Evolutionary conservation across 2,888 invertebrate genomes (phyloP).

Genomic region (Heliconius sara): DNA sequence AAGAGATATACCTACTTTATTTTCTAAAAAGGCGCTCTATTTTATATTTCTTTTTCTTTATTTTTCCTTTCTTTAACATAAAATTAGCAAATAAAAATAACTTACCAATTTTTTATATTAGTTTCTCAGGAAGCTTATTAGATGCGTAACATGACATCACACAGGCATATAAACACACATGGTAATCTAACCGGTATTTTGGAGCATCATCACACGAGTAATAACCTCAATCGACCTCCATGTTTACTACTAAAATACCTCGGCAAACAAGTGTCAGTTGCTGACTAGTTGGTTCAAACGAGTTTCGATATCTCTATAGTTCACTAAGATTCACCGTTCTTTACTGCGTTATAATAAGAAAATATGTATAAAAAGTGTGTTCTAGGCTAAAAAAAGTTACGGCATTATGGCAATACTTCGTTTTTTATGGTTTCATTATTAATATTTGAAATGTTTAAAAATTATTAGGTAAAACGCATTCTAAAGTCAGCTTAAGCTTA

Average conservation of each 20-base stretch:
- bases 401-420: not conserved
- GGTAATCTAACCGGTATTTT: slow-evolving; percentile 72
- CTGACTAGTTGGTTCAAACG: slow-evolving; percentile 57
- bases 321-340: slow-evolving; percentile 34
- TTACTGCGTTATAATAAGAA: not conserved
- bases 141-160: slow-evolving; percentile 57
- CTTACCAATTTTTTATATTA: slow-evolving; percentile 55
- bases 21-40: not conserved
- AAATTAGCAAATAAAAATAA: slow-evolving; percentile 49
- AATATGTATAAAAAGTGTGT: not conserved
- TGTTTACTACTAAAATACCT: slow-evolving; percentile 39
- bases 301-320: slow-evolving; percentile 51
- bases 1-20: slow-evolving; percentile 52
- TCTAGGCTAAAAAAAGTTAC: not conserved
- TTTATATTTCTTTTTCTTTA: slow-evolving; percentile 39
- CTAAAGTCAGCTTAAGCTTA: too few relatives aligned
- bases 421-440: not conserved
- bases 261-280: slow-evolving; percentile 58
- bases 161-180: slow-evolving; percentile 63
- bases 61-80: slow-evolving; percentile 68
- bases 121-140: slow-evolving; percentile 59
- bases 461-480: not conserved
- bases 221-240: slow-evolving; percentile 71
- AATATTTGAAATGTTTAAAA: not conserved
- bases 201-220: slow-evolving; percentile 62